Evolutionary conservation across 2,888 invertebrate genomes (phyloP).

Genomic region (Schizotus pectinicornis): DNA sequence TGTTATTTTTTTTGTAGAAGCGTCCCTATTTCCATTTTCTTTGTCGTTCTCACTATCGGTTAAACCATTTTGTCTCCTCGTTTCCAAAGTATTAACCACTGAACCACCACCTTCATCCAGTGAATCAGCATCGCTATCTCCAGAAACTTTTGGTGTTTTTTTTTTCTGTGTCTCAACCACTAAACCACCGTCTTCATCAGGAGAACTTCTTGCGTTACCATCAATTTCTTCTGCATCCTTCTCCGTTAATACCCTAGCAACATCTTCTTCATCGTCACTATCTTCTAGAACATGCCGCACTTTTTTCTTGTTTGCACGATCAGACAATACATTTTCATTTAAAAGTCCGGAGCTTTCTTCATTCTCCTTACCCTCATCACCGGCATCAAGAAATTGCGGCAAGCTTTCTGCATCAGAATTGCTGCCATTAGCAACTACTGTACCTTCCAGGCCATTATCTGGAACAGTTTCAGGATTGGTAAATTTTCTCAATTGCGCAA

Average conservation of each 20-base stretch:
- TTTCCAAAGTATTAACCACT: constrained; percentile 4
- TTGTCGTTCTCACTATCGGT: not conserved
- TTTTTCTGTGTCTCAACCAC: constrained; percentile 4
- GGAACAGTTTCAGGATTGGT: constrained; percentile 8
- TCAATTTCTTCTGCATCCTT: not conserved
- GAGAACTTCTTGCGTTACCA: too few species aligned
- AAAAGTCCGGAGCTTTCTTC: not conserved
- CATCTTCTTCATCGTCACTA: constrained; percentile 2
- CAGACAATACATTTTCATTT: not conserved
- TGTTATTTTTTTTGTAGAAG: not conserved
- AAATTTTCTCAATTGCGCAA: constrained; percentile 47
- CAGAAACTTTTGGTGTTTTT: constrained; percentile 11
- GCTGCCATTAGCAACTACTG: too few species aligned
- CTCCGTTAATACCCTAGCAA: not conserved
- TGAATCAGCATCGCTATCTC: constrained; percentile 30
- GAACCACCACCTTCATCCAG: constrained; percentile 1
- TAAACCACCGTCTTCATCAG: too few species aligned
- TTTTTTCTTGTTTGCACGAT: not conserved
- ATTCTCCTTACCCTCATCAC: constrained; percentile 22
- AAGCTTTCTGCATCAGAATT: too few species aligned
- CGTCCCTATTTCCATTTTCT: not conserved
- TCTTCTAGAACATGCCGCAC: not conserved
- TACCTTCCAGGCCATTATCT: constrained; percentile 5
- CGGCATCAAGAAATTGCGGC: not conserved
- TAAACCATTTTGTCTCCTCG: not conserved